Base-by-base conservation (phyloP, 2,113 vertebrate species). In the Megalops atlanticus region DNA sequence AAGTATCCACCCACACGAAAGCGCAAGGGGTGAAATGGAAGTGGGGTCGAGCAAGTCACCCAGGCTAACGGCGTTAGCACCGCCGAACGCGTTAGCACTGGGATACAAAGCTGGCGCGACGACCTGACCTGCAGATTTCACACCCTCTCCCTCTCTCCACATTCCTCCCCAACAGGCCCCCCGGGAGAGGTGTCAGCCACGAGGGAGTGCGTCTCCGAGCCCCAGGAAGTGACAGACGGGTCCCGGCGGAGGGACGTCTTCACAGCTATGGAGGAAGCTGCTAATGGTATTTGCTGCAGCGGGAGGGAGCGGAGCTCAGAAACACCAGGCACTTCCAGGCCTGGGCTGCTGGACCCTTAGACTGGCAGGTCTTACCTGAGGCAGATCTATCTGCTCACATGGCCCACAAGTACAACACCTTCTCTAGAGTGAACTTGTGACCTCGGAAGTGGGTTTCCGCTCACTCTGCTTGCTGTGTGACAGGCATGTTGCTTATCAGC, bases 101-200 rank as follows among this genome's bases (percentile, higher is more conserved):
- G 5, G 21, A 71, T 14, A 21, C 16, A 27, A 64, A 64, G 58
- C 7, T 6, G 82, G 87, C 72, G 70, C 43, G 74, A 75, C 74
- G 6, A 77, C 33, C 36, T 79, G 79, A 79, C 73, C 78, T 80
- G 76, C 68, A 45, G 40, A 40, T 41, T 83, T 82, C 82, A 82
- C 75, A 83, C 36, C 39, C 73, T 40, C 71, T 74, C 35, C 71
- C 49, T 21, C 40, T n/a, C 76, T 36, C 24, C 52, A 54, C 47
- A 47, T 33, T 76, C 74, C 16, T 43, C 31, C 38, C 40, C 77
- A 78, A 54, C 14, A 68, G 77, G 39, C 77, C 69, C 36, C 68
- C n/a, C 33, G 70, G 83, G 85, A 84, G 86, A 87, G 87, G 24
- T 14, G 80, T 81, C 80, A 75, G 70, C 78, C 71, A 82, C 49